phyloP scores from a whole-genome alignment of 2,113 vertebrate genomes.

The Bagarius yarrelli region DNA sequence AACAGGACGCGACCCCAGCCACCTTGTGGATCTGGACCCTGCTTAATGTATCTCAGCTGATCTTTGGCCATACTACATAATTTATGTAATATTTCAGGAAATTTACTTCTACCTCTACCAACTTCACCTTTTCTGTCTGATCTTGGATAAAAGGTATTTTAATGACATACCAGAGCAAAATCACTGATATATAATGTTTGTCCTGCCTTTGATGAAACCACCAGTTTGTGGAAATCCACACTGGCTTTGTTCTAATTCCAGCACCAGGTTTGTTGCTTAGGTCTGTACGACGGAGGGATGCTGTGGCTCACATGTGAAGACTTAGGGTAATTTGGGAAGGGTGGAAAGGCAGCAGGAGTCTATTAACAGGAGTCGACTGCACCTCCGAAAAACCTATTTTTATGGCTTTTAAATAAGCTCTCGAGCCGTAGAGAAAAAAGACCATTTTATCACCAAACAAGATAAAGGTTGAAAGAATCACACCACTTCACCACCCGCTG shows the following conservation, averaged over 20 bases:
- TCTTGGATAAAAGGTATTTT: background rate
- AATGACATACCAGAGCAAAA: background rate
- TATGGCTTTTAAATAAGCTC: slow-evolving; percentile 40
- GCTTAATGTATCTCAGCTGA: too few relatives aligned
- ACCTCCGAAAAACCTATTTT: slow-evolving; percentile 23
- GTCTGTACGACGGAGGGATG: slow-evolving; percentile 16
- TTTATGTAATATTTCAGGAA: too few relatives aligned
- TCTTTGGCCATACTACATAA: too few relatives aligned
- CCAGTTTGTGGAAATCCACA: background rate
- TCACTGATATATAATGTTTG: background rate
- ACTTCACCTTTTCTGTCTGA: slow-evolving; percentile 14
- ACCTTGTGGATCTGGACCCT: too few relatives aligned
- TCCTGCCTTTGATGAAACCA: background rate
- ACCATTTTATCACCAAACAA: background rate
- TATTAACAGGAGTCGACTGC: slow-evolving; percentile 22
- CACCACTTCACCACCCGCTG: slow-evolving; percentile 36
- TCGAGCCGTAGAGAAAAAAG: slow-evolving; percentile 11
- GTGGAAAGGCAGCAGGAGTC: slow-evolving; percentile 14
- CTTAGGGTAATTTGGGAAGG: slow-evolving; percentile 33
- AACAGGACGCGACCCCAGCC: too few relatives aligned
- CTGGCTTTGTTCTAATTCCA: slow-evolving; percentile 1
- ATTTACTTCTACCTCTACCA: too few relatives aligned
- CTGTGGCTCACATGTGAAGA: slow-evolving; percentile 7
- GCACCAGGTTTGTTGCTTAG: background rate
- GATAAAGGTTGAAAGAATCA: slow-evolving; percentile 24